Percentiles rank a stretch among this genome's conserved stretches.
phyloP scores from a whole-genome alignment of 2,797 vertebrate species.

The Ptychobarbus kaznakovi region DNA sequence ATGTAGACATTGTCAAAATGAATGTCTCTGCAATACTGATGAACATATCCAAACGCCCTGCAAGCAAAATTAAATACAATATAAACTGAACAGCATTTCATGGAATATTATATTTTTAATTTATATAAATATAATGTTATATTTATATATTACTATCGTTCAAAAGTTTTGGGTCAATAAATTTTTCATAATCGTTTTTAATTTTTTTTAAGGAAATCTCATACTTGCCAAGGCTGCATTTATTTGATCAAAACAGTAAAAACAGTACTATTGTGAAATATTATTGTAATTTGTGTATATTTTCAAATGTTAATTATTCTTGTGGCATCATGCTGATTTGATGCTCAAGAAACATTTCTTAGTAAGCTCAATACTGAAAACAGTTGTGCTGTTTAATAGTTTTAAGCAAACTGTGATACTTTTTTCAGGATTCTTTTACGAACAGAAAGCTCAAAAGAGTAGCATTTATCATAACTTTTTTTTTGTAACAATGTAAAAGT shows the following conservation, averaged over 20 bases:
- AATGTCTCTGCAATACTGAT: conserved; percentile 77
- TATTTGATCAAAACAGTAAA: background rate
- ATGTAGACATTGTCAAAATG: conserved; percentile 89
- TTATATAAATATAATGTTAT: background rate
- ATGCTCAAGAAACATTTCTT: too few relatives aligned
- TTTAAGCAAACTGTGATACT: background rate
- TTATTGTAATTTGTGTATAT: background rate
- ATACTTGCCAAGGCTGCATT: background rate
- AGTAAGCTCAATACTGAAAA: background rate
- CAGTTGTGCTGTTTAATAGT: background rate
- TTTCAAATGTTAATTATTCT: too few relatives aligned
- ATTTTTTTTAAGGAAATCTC: background rate
- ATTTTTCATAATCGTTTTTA: background rate
- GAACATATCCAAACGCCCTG: conserved; percentile 82
- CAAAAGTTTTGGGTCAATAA: background rate
- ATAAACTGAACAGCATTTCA: background rate
- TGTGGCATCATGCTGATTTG: too few relatives aligned
- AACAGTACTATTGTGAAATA: background rate
- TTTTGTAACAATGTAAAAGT: background rate
- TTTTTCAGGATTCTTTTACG: background rate
- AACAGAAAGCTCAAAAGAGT: background rate
- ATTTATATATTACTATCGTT: background rate
- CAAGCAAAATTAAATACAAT: background rate
- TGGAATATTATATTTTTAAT: background rate
- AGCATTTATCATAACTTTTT: background rate